Evolutionary conservation across 2,797 vertebrate species (phyloP), one percentile per base, ranked within the genome.

Genomic region (Notamacropus eugenii): DNA sequence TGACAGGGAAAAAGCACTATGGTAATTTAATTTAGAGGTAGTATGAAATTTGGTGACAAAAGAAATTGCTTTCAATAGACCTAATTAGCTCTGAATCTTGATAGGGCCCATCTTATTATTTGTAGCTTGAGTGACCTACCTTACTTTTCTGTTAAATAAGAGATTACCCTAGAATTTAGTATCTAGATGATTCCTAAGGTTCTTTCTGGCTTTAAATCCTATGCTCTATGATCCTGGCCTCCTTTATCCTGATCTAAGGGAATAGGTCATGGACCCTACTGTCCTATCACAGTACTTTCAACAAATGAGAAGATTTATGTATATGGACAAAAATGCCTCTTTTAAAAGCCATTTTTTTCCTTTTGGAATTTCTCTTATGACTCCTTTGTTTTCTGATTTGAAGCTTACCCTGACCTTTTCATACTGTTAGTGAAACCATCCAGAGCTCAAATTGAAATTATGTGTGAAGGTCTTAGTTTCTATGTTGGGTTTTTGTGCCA

Each of bases 361-460:
- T 50, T 92, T 13, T 82, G 92, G 24, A 67, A 62, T 94, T 96
- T 93, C 58, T 55, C 55, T 50, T n/a, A 14, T 31, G 14, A 55
- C 90, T 46, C 24, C n/a, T 93, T 92, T 90, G 52, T 67, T 96
- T 94, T 93, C 22, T 57, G 90, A 19, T 14, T 46, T 95, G 31
- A 40, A 74, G n/a, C 52, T 95, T 96, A 87, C 91, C 34, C n/a
- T 91, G n/a, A 93, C 93, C 16, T 93, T 95, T 93, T 90, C 82
- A 87, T 95, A 46, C 92, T 95, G 46, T 24, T 87, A 87, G 24
- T 50, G 40, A 87, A 87, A 87, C 74, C 74, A 87, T 46, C 40
- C 74, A 96, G 59, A 93, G 54, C 24, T 94, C 93, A 87, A 95
- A 91, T 29, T n/a, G 29, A 58, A 93, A 87, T 82, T 92, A 6